Evolutionary conservation across 2,888 invertebrate species (phyloP).

Genomic region (Heliconius hortense): DNA sequence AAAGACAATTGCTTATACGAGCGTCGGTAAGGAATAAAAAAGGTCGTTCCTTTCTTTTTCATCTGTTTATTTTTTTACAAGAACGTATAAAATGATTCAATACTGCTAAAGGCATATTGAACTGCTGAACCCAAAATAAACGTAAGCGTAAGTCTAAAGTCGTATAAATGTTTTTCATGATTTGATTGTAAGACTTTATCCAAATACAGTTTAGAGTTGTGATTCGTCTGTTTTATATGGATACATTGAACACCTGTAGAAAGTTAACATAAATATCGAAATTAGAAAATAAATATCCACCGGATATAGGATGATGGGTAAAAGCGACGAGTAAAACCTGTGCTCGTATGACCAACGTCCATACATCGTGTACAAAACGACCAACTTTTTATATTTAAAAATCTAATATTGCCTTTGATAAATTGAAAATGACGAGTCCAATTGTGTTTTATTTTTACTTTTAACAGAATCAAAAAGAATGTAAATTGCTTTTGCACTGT

Average conservation of each 20-base stretch:
- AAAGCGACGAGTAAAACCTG: conserved; percentile 13
- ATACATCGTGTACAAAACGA: background rate
- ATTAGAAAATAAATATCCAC: conserved; percentile 27
- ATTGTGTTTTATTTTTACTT: background rate
- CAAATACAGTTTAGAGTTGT: background rate
- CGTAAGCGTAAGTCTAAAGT: conserved; percentile 3
- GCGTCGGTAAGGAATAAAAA: background rate
- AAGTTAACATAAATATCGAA: conserved; percentile 30
- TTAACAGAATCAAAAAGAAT: background rate
- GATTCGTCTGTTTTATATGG: background rate
- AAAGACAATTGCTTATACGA: conserved; percentile 25
- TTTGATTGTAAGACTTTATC: background rate
- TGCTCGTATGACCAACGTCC: background rate
- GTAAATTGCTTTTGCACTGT: too few relatives aligned
- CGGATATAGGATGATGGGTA: conserved; percentile 22
- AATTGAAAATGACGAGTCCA: background rate
- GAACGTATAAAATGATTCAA: conserved; percentile 16
- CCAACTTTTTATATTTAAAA: background rate
- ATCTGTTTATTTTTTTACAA: conserved; percentile 24
- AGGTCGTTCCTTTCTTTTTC: conserved; percentile 8
- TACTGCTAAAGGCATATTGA: conserved; percentile 20
- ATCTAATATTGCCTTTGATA: background rate
- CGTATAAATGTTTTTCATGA: conserved; percentile 6
- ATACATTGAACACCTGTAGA: conserved; percentile 29
- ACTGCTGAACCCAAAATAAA: conserved; percentile 12